These are phyloP conservation scores for Chunga burmeisteri DNA, from an alignment of 2,113 vertebrate genomes.

Conservation along the genomic window DNA sequence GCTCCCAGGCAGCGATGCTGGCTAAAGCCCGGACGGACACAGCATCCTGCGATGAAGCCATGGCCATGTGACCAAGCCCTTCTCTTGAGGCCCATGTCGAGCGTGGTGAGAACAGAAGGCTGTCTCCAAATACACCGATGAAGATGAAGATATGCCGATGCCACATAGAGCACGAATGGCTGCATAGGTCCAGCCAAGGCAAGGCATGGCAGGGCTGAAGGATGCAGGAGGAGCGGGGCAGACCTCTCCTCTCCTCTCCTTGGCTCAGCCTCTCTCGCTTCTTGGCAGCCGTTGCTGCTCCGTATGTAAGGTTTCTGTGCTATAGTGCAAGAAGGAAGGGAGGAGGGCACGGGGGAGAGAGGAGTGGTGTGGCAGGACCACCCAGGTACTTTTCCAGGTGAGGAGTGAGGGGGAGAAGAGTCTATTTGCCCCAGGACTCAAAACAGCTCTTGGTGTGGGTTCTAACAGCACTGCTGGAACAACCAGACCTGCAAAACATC, in stretches of 20 bases:
- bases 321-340: conserved; percentile 1
- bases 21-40: neutral
- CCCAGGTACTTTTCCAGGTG: conserved; percentile 36
- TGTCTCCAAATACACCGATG: accelerated
- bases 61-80: neutral
- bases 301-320: neutral
- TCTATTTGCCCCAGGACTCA: conserved; percentile 46
- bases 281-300: neutral
- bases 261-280: neutral
- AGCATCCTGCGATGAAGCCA: neutral
- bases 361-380: conserved; percentile 42
- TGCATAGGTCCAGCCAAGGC: neutral
- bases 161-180: neutral
- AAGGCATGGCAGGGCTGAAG: neutral
- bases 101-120: accelerated
- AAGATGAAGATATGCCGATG: neutral
- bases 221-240: accelerated
- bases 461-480: neutral
- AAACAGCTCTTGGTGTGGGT: conserved; percentile 39
- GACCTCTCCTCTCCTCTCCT: neutral
- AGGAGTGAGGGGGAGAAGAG: conserved; percentile 40
- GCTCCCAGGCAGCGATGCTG: neutral
- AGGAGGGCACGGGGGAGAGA: neutral
- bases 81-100: neutral
- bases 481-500: neutral